phyloP scores from a whole-genome alignment of 2,888 invertebrate species.

The Tetrapedia diversipes region DNA sequence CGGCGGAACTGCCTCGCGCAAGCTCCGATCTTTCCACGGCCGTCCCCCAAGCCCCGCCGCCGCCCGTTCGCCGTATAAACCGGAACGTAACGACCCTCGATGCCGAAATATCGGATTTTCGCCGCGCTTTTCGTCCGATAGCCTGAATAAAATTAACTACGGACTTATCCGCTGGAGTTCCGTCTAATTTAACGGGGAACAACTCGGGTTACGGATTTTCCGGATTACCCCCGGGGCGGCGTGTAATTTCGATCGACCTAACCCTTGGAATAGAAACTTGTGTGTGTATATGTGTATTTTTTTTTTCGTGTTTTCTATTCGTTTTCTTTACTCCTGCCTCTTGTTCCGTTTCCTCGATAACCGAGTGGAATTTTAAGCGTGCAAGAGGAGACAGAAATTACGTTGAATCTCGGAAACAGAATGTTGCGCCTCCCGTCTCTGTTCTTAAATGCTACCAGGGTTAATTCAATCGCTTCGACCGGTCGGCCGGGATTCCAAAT shows the following conservation, averaged over 20 bases:
- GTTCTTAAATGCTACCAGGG: too few relatives aligned
- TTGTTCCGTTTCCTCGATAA: too few relatives aligned
- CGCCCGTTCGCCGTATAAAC: constrained; percentile 43
- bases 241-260: constrained; percentile 13
- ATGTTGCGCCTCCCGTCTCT: too few relatives aligned
- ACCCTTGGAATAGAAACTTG: background rate
- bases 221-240: background rate
- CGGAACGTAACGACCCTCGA: constrained; percentile 42
- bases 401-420: too few relatives aligned
- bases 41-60: background rate
- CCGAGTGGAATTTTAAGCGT: too few relatives aligned
- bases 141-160: constrained; percentile 52
- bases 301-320: too few relatives aligned
- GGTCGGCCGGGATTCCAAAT: too few relatives aligned
- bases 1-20: constrained; percentile 40
- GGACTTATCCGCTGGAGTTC: constrained; percentile 29
- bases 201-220: constrained; percentile 20
- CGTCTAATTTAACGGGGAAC: constrained; percentile 38
- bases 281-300: too few relatives aligned
- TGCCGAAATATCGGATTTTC: constrained; percentile 61
- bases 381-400: too few relatives aligned
- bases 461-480: too few relatives aligned
- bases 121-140: constrained; percentile 45
- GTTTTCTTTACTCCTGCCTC: too few relatives aligned
- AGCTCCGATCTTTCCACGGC: constrained; percentile 32